Evolutionary conservation across 2,888 invertebrate species (phyloP).

Genomic region (Drosophila cracens): DNA sequence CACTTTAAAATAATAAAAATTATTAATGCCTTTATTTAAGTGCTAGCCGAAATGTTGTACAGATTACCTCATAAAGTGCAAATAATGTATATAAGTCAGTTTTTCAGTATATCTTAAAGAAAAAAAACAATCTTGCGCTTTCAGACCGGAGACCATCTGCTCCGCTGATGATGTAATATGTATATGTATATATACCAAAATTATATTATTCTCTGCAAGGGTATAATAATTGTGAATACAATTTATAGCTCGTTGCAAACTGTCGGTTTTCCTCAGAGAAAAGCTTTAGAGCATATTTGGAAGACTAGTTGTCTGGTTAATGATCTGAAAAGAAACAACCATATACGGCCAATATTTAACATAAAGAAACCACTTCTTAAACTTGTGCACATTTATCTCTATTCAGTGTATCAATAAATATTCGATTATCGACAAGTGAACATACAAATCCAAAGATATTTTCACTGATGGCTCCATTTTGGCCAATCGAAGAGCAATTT

Average conservation of each 20-base stretch:
- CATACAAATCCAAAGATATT: constrained; percentile 44
- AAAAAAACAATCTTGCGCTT: background rate
- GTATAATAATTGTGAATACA: background rate
- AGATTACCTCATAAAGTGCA: background rate
- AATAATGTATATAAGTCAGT: background rate
- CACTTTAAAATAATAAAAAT: background rate
- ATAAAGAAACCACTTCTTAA: constrained; percentile 6
- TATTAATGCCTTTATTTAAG: background rate
- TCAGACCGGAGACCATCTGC: background rate
- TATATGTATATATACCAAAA: background rate
- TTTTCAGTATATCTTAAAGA: background rate
- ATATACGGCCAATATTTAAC: constrained; percentile 8
- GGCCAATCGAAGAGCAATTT: constrained; percentile 67
- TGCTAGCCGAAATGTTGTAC: background rate
- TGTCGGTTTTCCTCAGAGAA: background rate
- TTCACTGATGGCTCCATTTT: constrained; percentile 70
- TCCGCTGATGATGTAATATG: background rate
- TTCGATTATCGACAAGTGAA: constrained; percentile 39
- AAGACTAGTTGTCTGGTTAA: constrained; percentile 2
- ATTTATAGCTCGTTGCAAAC: background rate
- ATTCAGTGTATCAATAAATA: constrained; percentile 46
- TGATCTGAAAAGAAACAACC: background rate
- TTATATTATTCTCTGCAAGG: background rate
- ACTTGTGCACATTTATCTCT: background rate
- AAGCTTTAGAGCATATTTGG: background rate